Conservation (phyloP, 2,113 vertebrate species). For the Anhinga rufa region DNA sequence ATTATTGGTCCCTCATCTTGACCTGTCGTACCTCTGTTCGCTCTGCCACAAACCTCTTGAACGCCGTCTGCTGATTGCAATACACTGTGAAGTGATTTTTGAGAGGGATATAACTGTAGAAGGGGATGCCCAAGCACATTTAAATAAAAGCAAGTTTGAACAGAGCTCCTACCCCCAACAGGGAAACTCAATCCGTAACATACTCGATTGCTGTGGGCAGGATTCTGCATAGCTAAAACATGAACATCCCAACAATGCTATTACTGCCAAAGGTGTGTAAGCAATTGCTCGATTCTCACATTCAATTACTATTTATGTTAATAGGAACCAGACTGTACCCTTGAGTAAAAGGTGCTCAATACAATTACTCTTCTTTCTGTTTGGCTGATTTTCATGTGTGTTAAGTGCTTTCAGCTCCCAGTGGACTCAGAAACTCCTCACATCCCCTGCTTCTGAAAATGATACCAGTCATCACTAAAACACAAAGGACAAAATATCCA, state of each 20-base stretch:
- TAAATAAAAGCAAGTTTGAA: background rate
- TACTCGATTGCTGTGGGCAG: background rate
- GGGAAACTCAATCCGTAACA: rapidly evolving
- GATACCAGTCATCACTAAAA: background rate
- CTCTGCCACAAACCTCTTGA: background rate
- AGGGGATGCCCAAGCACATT: background rate
- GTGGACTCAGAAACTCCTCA: background rate
- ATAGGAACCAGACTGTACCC: background rate
- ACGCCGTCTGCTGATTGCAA: background rate
- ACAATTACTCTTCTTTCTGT: conserved; percentile 19
- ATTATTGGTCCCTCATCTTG: background rate
- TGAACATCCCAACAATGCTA: background rate
- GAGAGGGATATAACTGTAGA: background rate
- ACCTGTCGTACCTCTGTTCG: background rate
- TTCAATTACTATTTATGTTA: conserved; percentile 2
- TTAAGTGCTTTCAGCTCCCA: background rate
- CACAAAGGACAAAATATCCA: background rate
- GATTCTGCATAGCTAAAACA: background rate
- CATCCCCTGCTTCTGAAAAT: background rate
- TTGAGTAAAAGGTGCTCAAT: conserved; percentile 20
- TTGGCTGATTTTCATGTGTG: background rate
- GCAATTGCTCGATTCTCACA: background rate
- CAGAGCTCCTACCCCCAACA: background rate
- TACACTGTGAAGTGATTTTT: background rate
- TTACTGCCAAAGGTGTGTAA: background rate